These are phyloP conservation scores for Helogale parvula DNA, from an alignment of 2,113 vertebrate genomes.

Conservation along the genomic window DNA sequence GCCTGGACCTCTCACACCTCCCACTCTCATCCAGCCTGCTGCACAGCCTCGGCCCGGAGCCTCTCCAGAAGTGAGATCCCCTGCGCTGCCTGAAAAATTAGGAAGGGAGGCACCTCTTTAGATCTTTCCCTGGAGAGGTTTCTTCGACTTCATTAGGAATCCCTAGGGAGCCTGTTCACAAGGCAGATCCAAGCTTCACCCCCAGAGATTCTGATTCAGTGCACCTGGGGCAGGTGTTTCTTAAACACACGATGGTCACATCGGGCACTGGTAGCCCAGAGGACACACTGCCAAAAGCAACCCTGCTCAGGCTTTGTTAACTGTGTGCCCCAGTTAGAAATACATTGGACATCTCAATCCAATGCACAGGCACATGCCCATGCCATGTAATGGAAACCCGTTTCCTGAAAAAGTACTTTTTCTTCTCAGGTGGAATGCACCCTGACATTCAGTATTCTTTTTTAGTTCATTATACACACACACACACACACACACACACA, in stretches of 20 bases:
- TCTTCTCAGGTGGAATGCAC: neutral
- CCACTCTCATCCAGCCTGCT: neutral
- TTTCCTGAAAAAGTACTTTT: neutral
- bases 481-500: neutral
- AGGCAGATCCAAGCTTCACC: neutral
- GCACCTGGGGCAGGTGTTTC: fast-evolving
- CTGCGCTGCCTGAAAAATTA: neutral
- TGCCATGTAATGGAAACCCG: neutral
- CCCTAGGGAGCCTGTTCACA: neutral
- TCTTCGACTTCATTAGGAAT: neutral
- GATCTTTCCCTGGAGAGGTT: neutral
- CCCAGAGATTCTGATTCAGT: neutral
- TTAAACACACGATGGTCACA: neutral
- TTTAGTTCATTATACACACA: neutral
- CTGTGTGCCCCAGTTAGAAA: neutral
- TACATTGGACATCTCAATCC: neutral
- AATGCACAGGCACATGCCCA: neutral
- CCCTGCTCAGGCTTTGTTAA: neutral
- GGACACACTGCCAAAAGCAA: neutral
- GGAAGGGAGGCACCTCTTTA: neutral
- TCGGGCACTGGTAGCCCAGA: neutral
- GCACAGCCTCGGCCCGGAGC: neutral
- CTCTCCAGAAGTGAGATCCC: neutral
- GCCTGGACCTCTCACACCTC: neutral
- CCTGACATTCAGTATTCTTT: neutral